Evolutionary conservation across 2,797 vertebrate genomes (phyloP).

Genomic region (Falco peregrinus): DNA sequence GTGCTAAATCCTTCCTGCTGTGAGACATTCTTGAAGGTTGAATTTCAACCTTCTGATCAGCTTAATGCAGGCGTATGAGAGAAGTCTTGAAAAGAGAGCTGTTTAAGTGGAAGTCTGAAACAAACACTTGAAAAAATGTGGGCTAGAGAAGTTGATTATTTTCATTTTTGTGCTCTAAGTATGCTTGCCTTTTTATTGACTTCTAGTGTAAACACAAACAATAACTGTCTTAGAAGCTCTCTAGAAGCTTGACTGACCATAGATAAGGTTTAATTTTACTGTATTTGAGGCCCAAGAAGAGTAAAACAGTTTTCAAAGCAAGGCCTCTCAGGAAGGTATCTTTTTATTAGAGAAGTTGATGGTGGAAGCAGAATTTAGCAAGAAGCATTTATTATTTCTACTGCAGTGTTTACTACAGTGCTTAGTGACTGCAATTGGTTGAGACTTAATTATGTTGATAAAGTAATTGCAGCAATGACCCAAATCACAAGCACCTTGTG

Average conservation of each 20-base stretch:
- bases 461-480: constrained; percentile 23
- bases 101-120: not conserved
- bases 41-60: constrained; percentile 30
- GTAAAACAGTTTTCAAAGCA: not conserved
- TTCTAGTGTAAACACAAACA: not conserved
- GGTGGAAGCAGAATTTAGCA: not conserved
- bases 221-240: not conserved
- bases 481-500: not conserved
- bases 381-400: not conserved
- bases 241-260: not conserved
- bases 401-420: constrained; percentile 16
- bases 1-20: not conserved
- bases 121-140: not conserved
- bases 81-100: not conserved
- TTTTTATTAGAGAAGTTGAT: not conserved
- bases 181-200: not conserved
- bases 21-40: constrained; percentile 19
- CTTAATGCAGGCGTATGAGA: not conserved
- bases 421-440: constrained; percentile 19
- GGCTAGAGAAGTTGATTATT: not conserved
- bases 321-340: not conserved
- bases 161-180: not conserved
- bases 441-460: constrained; percentile 33
- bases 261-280: not conserved
- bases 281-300: not conserved